These are phyloP conservation scores for Enhydra lutris DNA, from an alignment of 2,113 vertebrate species.

Conservation along the genomic window DNA sequence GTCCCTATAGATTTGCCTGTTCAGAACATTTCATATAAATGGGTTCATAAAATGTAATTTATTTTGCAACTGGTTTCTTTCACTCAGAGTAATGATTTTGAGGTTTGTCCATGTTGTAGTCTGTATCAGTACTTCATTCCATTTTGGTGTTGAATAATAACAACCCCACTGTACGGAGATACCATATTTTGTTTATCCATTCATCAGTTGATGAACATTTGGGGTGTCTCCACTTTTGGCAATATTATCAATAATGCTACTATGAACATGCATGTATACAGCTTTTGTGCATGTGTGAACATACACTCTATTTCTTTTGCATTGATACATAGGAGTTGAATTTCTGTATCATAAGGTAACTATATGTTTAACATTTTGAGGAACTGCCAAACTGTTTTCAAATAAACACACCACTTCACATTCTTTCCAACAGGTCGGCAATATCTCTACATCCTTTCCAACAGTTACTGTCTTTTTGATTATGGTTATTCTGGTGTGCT, in stretches of 20 bases:
- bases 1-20: no score
- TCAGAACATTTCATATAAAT: no score
- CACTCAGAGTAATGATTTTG: not conserved
- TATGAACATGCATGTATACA: not conserved
- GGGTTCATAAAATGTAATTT: not conserved
- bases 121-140: not conserved
- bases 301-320: not conserved
- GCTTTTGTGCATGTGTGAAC: not conserved
- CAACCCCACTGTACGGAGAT: not conserved
- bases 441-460: not conserved
- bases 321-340: not conserved
- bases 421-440: not conserved
- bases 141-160: not conserved
- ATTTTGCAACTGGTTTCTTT: not conserved
- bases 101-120: not conserved
- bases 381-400: not conserved
- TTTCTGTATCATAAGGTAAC: not conserved
- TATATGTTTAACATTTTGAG: not conserved
- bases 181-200: not conserved
- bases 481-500: not conserved
- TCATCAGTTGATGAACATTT: not conserved
- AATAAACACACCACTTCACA: not conserved
- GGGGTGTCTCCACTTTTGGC: not conserved
- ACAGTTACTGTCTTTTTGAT: not conserved
- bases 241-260: not conserved